Base-by-base conservation (phyloP, 1,140 invertebrate species). In the Carcinoscorpius rotundicauda region DNA sequence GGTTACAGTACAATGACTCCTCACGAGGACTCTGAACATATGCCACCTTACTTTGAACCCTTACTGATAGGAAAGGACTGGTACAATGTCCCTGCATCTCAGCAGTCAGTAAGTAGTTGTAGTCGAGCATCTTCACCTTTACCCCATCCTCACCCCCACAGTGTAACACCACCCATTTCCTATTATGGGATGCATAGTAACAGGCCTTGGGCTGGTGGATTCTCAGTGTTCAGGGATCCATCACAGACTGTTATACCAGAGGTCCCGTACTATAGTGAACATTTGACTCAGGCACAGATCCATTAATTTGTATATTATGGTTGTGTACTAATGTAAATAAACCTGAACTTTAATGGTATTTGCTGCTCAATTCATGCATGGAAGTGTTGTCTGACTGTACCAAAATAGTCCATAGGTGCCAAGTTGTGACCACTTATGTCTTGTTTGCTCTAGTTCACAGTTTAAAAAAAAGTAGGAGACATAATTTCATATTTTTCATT, bases 1-100 rank as follows among this genome's bases (percentile, higher is more conserved):
- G 93, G 93, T 4, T 96, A 96, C 75, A 93, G 90, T 11, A 95
- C 92, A 0, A 95, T 95, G 91, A 94, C 91, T 0, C 90, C 89
- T 2, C 88, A 93, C 70, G 89, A 92, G 69, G 91, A 95, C 73
- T 85, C 84, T 4, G 89, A 92, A 72, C 86, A 87, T 68, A 83
- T 86, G 59, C 86, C 69, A 5, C 68, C 86, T 6, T 87, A 89
- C 68, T 85, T 85, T 8, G 81, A 84, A 70, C 81, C 82, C 3
- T 65, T 83, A 5, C 71, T 83, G 67, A 79, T 71, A 69, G 78
- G 69, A 66, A 76, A 75, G 75, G 79, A 77, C 70, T 73, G 72
- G 69, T 79, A 71, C 67, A 76, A 60, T 71, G 78, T 74, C 53
- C 73, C 63, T 68, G 64, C 58, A 6, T 66, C 67, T 50, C 58